These are phyloP conservation scores for Listronotus oregonensis DNA, from an alignment of 1,140 invertebrate genomes.

Conservation along the genomic window DNA sequence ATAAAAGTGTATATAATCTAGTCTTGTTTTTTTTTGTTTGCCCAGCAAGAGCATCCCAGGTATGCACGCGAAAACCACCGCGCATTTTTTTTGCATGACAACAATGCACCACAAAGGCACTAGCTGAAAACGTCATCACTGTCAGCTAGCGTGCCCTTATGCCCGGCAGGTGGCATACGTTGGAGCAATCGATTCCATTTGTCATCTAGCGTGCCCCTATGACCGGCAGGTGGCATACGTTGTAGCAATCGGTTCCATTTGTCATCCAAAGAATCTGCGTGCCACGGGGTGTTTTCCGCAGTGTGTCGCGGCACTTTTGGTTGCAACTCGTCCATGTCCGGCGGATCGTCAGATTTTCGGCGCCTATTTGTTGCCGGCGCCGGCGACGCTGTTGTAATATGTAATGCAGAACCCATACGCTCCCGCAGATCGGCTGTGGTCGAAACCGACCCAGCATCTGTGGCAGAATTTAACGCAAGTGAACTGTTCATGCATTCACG, in stretches of 20 bases:
- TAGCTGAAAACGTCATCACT: too few relatives aligned
- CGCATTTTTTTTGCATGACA: too few relatives aligned
- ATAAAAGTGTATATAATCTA: too few relatives aligned
- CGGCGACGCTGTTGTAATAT: not conserved
- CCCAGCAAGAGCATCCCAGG: too few relatives aligned
- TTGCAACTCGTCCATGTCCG: not conserved
- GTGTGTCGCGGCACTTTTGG: not conserved
- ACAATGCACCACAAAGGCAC: too few relatives aligned
- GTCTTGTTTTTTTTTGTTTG: too few relatives aligned
- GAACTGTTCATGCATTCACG: not conserved
- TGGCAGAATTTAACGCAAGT: slow-evolving; percentile 1
- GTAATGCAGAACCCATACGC: slow-evolving; percentile 1
- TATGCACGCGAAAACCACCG: too few relatives aligned
- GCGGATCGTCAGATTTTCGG: slow-evolving; percentile 1
- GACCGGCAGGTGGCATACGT: not conserved
- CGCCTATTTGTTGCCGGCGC: slow-evolving; percentile 1
- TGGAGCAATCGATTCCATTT: not conserved
- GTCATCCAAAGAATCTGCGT: not conserved
- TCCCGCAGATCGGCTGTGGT: slow-evolving; percentile 1
- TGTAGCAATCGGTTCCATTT: slow-evolving; percentile 1
- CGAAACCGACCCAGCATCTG: slow-evolving; percentile 1
- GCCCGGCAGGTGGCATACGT: too few relatives aligned
- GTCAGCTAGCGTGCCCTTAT: too few relatives aligned
- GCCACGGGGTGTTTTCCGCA: not conserved
- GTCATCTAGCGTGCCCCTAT: not conserved